phyloP scores from a whole-genome alignment of 2,797 vertebrate genomes.

The Halcyon chelicuti region DNA sequence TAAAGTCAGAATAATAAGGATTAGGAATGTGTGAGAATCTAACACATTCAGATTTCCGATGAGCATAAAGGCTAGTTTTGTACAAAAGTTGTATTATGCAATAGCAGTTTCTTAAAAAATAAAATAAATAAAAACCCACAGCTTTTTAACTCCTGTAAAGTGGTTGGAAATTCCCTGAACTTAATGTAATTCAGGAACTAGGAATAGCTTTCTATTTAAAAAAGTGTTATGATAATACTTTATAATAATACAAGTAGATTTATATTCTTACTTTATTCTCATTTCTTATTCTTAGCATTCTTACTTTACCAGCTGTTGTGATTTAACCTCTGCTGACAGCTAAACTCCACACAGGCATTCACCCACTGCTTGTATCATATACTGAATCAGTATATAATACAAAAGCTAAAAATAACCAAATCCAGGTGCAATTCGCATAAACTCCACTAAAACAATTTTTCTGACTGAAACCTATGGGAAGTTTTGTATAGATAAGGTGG shows the following conservation, averaged over 20 bases:
- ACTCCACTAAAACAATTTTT: not conserved
- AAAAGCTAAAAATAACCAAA: not conserved
- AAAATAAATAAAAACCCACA: rapidly evolving
- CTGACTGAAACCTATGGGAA: not conserved
- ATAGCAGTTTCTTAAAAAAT: not conserved
- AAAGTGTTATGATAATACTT: not conserved
- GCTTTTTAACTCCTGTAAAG: not conserved
- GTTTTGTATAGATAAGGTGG: not conserved
- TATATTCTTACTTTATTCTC: not conserved
- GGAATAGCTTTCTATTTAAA: not conserved
- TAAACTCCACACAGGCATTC: too few relatives aligned
- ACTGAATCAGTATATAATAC: not conserved
- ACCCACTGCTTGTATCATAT: too few relatives aligned
- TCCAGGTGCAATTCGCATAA: not conserved
- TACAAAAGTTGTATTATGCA: not conserved
- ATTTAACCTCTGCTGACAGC: too few relatives aligned
- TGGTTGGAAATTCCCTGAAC: not conserved
- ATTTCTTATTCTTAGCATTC: not conserved
- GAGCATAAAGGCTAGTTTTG: not conserved
- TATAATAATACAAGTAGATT: not conserved
- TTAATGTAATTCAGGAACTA: not conserved
- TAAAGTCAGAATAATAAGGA: not conserved
- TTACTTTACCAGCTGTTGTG: not conserved
- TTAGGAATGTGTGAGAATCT: not conserved
- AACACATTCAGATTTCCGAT: not conserved